phyloP scores from a whole-genome alignment of 2,113 vertebrate genomes.

The Dipodomys merriami region DNA sequence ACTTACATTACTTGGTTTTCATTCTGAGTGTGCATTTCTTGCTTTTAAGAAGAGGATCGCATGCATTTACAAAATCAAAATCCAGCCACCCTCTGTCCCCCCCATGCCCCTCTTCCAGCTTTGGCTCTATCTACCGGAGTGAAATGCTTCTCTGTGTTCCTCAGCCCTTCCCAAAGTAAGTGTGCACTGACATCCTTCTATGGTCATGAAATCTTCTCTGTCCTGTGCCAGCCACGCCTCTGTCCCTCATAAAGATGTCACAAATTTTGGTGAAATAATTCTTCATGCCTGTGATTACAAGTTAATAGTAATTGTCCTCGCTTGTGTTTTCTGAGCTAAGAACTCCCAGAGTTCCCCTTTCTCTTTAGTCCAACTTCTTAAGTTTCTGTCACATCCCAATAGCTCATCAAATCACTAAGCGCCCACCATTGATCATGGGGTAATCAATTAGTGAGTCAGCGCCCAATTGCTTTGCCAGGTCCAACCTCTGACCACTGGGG shows the following conservation, averaged over 20 bases:
- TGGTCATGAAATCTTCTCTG: neutral
- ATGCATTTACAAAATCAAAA: neutral
- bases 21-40: neutral
- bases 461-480: neutral
- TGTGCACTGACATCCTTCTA: neutral
- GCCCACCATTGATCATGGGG: too few relatives aligned
- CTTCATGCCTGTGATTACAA: neutral
- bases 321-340: neutral
- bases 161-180: neutral
- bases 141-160: neutral
- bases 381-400: too few relatives aligned
- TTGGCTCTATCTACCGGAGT: fast-evolving
- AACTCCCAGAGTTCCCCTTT: too few relatives aligned
- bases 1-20: neutral
- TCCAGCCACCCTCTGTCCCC: neutral
- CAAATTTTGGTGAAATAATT: neutral
- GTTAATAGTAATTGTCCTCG: neutral
- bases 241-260: too few relatives aligned
- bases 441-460: neutral
- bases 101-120: too few relatives aligned
- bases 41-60: neutral
- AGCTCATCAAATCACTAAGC: too few relatives aligned
- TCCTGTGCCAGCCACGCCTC: neutral
- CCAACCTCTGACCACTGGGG: too few relatives aligned
- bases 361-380: too few relatives aligned